A percentile compares a stretch with the other conserved stretches of the same genome.
Evolutionary conservation across 2,113 vertebrate species (phyloP).

Genomic region (Potamarius usumacintae): DNA sequence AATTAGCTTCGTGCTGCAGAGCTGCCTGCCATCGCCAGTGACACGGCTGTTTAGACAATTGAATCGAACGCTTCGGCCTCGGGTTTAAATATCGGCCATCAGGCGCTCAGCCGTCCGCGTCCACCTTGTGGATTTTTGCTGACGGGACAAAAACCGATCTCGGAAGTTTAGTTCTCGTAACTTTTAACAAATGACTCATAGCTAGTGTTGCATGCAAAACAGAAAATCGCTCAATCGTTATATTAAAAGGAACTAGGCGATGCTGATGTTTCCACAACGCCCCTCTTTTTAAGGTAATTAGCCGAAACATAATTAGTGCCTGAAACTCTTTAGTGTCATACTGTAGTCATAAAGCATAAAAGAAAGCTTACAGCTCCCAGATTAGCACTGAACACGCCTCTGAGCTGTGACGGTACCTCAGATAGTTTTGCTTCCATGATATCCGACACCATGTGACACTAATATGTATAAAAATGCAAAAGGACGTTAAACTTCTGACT

Average conservation of each 20-base stretch:
- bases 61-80: background rate
- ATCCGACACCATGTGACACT: background rate
- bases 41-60: slow-evolving; percentile 30
- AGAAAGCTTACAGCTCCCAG: background rate
- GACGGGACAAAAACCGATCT: background rate
- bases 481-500: background rate
- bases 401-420: background rate
- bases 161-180: slow-evolving; percentile 7
- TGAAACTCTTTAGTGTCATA: background rate
- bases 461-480: background rate
- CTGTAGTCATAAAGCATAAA: background rate
- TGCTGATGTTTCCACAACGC: background rate
- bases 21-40: background rate
- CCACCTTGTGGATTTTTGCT: background rate
- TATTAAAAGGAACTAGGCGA: background rate
- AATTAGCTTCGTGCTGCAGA: slow-evolving; percentile 33
- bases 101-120: background rate
- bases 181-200: background rate
- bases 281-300: background rate
- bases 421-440: background rate
- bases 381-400: background rate
- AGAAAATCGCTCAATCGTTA: too few relatives aligned
- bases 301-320: background rate
- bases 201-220: background rate
- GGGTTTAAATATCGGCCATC: background rate